Conservation (phyloP, 2,113 vertebrate genomes). For the Pygoscelis antarcticus region DNA sequence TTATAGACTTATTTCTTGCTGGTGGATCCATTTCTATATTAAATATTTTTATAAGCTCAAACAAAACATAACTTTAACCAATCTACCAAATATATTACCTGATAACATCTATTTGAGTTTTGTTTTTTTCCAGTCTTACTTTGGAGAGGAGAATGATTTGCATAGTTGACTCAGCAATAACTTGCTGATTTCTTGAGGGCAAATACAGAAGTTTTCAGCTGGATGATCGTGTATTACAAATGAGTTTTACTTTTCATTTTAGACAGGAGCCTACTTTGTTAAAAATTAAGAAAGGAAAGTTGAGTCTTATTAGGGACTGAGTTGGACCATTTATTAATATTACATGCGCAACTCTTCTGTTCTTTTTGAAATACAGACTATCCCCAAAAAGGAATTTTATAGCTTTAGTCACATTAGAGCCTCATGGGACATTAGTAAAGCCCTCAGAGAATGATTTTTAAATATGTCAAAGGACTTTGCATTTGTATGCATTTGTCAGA, state of each 20-base stretch:
- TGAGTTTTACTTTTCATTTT: background rate
- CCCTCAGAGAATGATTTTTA: background rate
- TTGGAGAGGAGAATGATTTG: background rate
- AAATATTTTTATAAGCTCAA: background rate
- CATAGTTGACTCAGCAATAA: background rate
- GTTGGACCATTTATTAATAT: background rate
- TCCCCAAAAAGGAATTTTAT: background rate
- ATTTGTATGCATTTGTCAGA: background rate
- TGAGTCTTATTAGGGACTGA: background rate
- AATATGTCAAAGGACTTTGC: background rate
- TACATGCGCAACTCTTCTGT: background rate
- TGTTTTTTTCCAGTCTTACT: background rate
- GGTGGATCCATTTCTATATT: background rate
- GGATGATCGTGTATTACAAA: background rate
- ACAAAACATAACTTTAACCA: background rate
- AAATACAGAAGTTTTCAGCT: background rate
- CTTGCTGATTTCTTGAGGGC: background rate
- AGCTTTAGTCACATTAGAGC: background rate
- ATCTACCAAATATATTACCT: background rate
- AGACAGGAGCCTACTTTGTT: background rate
- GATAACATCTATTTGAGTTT: background rate
- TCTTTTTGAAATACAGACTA: background rate
- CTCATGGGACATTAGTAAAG: background rate
- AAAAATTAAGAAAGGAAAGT: background rate
- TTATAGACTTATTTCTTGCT: background rate